These are phyloP conservation scores for Anthopleura xanthogrammica DNA, from an alignment of 92 coral and sea anemone genomes.

Conservation along the genomic window DNA sequence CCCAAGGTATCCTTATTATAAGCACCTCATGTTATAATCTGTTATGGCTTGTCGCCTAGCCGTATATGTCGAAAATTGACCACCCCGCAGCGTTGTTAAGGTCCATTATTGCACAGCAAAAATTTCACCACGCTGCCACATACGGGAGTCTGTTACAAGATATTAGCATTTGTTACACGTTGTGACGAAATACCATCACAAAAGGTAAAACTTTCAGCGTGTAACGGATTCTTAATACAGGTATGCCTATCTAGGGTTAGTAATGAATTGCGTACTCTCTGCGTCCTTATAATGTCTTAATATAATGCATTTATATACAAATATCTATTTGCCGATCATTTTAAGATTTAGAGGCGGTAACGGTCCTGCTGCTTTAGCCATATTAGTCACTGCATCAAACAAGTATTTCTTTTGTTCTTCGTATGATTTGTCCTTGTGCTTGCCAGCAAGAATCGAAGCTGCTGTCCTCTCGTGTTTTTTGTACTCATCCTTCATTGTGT, in stretches of 20 bases:
- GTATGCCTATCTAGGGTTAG: neutral
- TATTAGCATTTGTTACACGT: no score
- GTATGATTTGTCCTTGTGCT: constrained; percentile 58
- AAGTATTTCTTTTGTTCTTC: constrained; percentile 84
- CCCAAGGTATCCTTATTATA: no score
- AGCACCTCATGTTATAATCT: no score
- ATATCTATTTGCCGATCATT: constrained; percentile 44
- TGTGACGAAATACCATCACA: no score
- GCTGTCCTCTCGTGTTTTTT: constrained; percentile 74
- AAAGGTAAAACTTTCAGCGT: neutral
- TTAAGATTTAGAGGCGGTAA: constrained; percentile 64
- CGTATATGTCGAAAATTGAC: no score
- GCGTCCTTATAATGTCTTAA: neutral
- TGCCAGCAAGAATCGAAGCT: constrained; percentile 68
- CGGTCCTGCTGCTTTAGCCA: constrained; percentile 90
- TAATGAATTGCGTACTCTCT: no score
- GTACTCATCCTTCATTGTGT: constrained; percentile 75
- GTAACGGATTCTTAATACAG: no score
- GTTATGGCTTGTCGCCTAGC: no score
- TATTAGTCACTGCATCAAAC: constrained; percentile 75
- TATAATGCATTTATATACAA: neutral
- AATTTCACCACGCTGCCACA: no score
- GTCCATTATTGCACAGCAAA: no score
- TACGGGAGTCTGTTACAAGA: no score
- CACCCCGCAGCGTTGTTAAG: no score